Evolutionary conservation across 2,888 invertebrate species (phyloP), one percentile per base, ranked within the genome.

Genomic region (Drosophila mayaguana): DNA sequence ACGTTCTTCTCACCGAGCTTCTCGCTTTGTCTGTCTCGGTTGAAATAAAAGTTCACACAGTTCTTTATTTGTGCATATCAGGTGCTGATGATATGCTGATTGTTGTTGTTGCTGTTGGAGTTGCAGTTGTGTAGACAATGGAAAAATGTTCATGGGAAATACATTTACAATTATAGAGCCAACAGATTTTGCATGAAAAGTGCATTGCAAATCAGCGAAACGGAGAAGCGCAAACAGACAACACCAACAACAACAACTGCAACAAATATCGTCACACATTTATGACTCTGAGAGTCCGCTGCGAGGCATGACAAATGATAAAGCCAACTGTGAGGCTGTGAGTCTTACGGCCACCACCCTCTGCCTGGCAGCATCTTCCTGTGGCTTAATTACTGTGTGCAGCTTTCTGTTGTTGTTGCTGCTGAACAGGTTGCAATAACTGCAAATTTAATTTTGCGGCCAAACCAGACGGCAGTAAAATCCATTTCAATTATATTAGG

Each of bases 141-240:
- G 64, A 65, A 80, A 67, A 73, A 63, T 51, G 55, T 78, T 74
- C 81, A 81, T 81, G 81, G 84, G 81, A 81, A 81, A 80, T 74
- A 64, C 61, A 64, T 72, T 68, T 59, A 73, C 53, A 79, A 66
- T 66, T 79, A 70, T 54, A 61, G 65, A 63, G 60, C 12, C 54
- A 25, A 55, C 43, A 38, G 36, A 64, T 55, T 32, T 50, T 69
- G 76, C 79, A 75, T 79, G 61, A 78, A 76, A 71, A 79, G 42
- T 67, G 80, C 77, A 75, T 78, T 66, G 63, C 60, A 70, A 77
- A 79, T 79, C 68, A 78, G 63, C 73, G 63, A 66, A 61, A 61
- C 64, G 45, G 64, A 60, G 62, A 79, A 64, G 57, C 43, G 68
- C 61, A 59, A 48, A 40, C 63, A 72, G 18, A 28, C 22, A 69